Base-by-base conservation (phyloP, 2,888 invertebrate species). In the Yponomeuta plumbellus region DNA sequence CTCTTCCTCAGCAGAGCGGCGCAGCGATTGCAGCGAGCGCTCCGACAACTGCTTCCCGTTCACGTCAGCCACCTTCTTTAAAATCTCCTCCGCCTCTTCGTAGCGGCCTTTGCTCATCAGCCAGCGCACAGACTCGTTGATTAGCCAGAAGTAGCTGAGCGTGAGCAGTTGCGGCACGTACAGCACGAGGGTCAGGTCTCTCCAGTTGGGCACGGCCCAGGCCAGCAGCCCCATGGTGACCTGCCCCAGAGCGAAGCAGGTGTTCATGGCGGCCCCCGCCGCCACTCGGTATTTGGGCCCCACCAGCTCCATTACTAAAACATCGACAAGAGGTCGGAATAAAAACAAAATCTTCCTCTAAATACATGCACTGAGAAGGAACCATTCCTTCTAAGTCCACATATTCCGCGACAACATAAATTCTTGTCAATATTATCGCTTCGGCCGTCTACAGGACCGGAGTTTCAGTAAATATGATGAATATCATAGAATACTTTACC, bases 51-150 rank as follows among this genome's bases (percentile, higher is more conserved):
- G 66, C 40, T 70, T 85, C 10, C 90, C 91, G 70, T 95, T 95
- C 0, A 93, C 83, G 71, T 81, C 84, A 0, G 95, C 94, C 2
- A 95, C 93, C 68, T 88, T 92, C 61, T 91, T 90, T 11, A 95
- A 83, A 2, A 95, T 92, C 21, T 80, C 80, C 72, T 94, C 93
- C 0, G 95, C 94, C 70, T 94, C 92, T 17, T 93, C 92, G 68
- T 92, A 92, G 66, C 93, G 91, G 5, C 92, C 92, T 73, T 93
- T 93, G 44, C 93, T 92, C 40, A 95, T 77, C 39, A 95, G 86
- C 95, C 96, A 96, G 69, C 95, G 87, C 20, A 94, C 87, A 26
- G 94, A 94, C 81, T 94, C 94, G 0, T 94, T 92, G 62, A 94
- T 80, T 3, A 94, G 73, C 92, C 94, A 94, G 69, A 93, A 92